Base-by-base conservation (phyloP, 1,140 invertebrate species). In the Araneus ventricosus region DNA sequence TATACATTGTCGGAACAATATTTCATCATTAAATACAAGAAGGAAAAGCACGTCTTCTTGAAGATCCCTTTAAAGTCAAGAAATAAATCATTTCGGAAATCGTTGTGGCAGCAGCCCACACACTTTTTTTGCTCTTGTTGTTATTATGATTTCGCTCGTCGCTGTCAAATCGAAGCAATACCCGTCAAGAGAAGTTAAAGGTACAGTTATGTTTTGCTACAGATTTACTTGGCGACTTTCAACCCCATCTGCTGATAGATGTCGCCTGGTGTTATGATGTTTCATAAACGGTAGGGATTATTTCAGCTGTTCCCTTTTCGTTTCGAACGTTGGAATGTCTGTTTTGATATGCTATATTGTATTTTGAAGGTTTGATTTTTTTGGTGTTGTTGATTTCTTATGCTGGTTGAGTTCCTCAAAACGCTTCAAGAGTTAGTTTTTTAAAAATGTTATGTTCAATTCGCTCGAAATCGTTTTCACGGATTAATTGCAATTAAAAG, bases 71-170 rank as follows among this genome's bases (percentile, higher is more conserved):
- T 84, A 84, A 84, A 84, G 8, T 84, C 80, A 41, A 22, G 63
- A 88, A 88, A 88, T 88, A 88, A 88, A 88, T 88, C 87, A 70
- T 70, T 88, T 88, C 61, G 27, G 59, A 88, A 88, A 52, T 88
- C 87, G 75, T 67, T 88, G 63, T 88, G n/a, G 2, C 41, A 34
- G 41, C 17, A 59, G 52, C 30, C 17, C n/a, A 22, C 17, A 22
- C 4, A 8, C 6, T 88, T 70, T 41, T 70, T n/a, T 41, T 88
- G 45, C 34, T 59, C 0, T 5, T 7, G 39, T 84, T 84, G 10
- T 57, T 84, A 30, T 45, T 84, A 52, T 84, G 24, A 45, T 45
- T 84, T 84, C 80, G 22, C 2, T 88, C 24, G 14, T 88, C 87
- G 20, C 37, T 88, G 87, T 88, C 61, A 37, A 63, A 22, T 30